These are phyloP conservation scores for Okamejei kenojei DNA, from an alignment of 2,797 vertebrate genomes.

Conservation along the genomic window DNA sequence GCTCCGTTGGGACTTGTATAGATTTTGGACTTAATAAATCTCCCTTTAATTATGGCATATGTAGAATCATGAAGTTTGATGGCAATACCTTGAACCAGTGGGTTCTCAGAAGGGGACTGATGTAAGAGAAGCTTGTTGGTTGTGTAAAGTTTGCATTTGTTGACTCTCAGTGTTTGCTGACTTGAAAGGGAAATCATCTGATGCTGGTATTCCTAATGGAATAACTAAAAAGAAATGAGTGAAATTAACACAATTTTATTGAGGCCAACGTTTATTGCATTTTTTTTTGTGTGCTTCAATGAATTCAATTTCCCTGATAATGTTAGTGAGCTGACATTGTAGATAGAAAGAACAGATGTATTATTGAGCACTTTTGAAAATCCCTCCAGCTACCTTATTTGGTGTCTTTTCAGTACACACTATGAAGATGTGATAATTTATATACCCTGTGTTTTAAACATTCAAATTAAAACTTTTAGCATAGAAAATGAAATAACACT, in stretches of 20 bases:
- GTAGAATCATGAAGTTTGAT: neutral
- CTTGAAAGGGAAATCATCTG: neutral
- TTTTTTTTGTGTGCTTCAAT: neutral
- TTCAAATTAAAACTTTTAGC: neutral
- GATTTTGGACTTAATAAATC: neutral
- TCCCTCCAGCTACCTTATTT: neutral
- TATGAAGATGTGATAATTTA: neutral
- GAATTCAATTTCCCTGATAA: neutral
- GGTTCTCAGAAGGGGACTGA: neutral
- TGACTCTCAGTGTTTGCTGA: neutral
- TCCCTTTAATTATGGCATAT: neutral
- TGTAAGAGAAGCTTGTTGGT: neutral
- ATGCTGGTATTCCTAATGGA: neutral
- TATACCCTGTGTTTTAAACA: neutral
- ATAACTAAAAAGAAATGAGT: neutral
- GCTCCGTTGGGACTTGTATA: neutral
- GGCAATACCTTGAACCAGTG: neutral
- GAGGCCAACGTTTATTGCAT: neutral
- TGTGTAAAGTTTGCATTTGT: neutral
- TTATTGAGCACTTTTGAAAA: neutral
- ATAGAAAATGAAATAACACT: neutral
- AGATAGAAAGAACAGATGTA: neutral
- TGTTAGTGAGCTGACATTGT: neutral
- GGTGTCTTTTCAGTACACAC: neutral
- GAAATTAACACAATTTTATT: neutral